These are phyloP conservation scores for Sphaeridia pumilis DNA, from an alignment of 2,888 invertebrate species.

Conservation along the genomic window DNA sequence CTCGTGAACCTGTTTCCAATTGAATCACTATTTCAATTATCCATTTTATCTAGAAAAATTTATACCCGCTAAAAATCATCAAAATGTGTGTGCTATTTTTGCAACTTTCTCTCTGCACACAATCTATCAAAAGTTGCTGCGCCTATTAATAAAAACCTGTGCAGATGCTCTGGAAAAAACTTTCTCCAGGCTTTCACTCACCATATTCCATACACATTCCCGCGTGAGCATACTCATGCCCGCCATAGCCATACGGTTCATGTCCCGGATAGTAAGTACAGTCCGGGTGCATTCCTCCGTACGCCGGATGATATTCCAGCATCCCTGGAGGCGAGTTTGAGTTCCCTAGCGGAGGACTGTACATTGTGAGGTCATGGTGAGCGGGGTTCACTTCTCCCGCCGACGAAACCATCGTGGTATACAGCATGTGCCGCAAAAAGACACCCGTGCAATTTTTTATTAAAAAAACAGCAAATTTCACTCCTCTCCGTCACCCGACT, in stretches of 20 bases:
- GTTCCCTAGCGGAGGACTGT: conserved; percentile 33
- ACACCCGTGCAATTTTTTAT: neutral
- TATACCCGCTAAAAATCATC: too few relatives aligned
- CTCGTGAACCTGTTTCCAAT: too few relatives aligned
- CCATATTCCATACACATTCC: conserved; percentile 63
- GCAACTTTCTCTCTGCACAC: too few relatives aligned
- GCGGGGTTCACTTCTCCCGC: conserved; percentile 35
- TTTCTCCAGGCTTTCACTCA: conserved; percentile 41
- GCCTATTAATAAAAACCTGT: too few relatives aligned
- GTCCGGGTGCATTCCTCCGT: conserved; percentile 33
- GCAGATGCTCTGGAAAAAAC: too few relatives aligned
- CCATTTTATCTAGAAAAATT: too few relatives aligned
- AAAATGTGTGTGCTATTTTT: too few relatives aligned
- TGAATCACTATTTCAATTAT: too few relatives aligned
- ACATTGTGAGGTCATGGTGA: conserved; percentile 33
- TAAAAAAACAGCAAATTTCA: neutral
- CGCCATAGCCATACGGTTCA: conserved; percentile 33
- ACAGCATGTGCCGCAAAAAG: conserved; percentile 30
- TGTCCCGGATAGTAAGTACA: conserved; percentile 35
- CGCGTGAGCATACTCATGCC: conserved; percentile 40
- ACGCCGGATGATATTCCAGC: conserved; percentile 36
- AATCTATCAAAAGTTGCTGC: too few relatives aligned
- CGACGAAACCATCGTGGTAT: conserved; percentile 36
- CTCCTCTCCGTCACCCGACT: neutral
- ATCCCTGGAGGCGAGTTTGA: conserved; percentile 33